Base-by-base conservation (phyloP, 2,888 invertebrate species). In the Dichetophora obliterata region DNA sequence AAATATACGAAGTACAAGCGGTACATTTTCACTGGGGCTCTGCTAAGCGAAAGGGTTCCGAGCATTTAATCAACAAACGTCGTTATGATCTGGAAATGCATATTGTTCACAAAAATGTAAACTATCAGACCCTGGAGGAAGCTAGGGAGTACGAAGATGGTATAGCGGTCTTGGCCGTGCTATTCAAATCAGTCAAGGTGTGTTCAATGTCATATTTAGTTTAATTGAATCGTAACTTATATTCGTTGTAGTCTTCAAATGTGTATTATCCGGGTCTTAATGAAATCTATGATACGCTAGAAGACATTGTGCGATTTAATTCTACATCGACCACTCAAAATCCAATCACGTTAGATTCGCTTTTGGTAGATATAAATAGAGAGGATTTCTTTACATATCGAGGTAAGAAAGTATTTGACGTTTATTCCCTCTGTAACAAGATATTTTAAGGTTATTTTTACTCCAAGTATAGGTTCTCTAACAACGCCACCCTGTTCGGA, bases 401-500 rank as follows among this genome's bases (percentile, higher is more conserved):
- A 34, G 95, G 95, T 0, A 54, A 52, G 22, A n/a, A 11, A 75
- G n/a, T 22, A 19, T 54, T 19, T 9, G 19, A n/a, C 5, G 19
- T n/a, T 19, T 16, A 19, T 37, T 43, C 16, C 6, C 24, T 0
- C 3, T 31, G n/a, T 16, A 37, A 16, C n/a, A 5, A n/a, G 31
- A 50, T 48, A 24, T 22, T 0, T 16, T 50, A 68, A n/a, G 31
- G 8, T 59, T 73, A 14, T 50, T 3, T 4, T n/a, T 37, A 5
- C 6, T 52, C 16, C 11, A n/a, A 16, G 52, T 72, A 81, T 80
- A 50, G 95, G 95, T 0, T 95, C 95, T 0, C 89, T 95, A 66
- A 95, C 95, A 5, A 94, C 95, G 0, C 95, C 95, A 0, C 90
- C 85, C 0, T 95, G 95, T 85, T 91, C 92, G 70, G 94, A 95